Base-by-base conservation (phyloP, 2,888 invertebrate species). In the Nomada lathburiana region DNA sequence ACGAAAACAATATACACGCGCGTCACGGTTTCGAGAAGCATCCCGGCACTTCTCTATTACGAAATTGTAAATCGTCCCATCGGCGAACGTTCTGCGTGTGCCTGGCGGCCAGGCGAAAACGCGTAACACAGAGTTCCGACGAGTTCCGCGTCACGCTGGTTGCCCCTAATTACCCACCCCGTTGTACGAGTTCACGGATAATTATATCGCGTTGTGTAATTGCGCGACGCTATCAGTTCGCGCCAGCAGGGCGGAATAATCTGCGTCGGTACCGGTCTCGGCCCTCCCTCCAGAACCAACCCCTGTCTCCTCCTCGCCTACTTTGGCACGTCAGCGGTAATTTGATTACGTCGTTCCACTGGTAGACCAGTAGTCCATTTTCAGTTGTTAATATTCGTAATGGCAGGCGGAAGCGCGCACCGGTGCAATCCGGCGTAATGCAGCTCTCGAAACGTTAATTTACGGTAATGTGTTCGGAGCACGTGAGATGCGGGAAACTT, bases 311-410 rank as follows among this genome's bases (percentile, higher is more conserved):
- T 2, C n/a, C 55, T 75, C 80, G 63, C 67, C 80, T 80, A 82
- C 80, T 80, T 80, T 71, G 62, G 44, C 70, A 44, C 67, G 75
- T 80, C 80, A 80, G 23, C 47, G 82, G 63, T 75, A 82, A 82
- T 81, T 80, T 80, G 73, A 81, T 81, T 80, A 80, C 81, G 71
- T 67, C 80, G 68, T 78, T 72, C 62, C n/a, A n/a, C 57, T 62
- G 70, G 71, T 62, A 72, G 70, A 59, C 72, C 63, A 20, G 67
- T 36, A 20, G 72, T 80, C 80, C 80, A 79, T 80, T 79, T 79
- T 80, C 79, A 59, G 72, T 80, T 79, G 79, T 80, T 80, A 80
- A 80, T 80, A 79, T 80, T 79, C 79, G 80, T 80, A 80, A 80
- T 80, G 67, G 80, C 68, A 57, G 76, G 52, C 63, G 44, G 71